Conservation (phyloP, 1,140 invertebrate species). For the Caenorhabditis remanei region DNA sequence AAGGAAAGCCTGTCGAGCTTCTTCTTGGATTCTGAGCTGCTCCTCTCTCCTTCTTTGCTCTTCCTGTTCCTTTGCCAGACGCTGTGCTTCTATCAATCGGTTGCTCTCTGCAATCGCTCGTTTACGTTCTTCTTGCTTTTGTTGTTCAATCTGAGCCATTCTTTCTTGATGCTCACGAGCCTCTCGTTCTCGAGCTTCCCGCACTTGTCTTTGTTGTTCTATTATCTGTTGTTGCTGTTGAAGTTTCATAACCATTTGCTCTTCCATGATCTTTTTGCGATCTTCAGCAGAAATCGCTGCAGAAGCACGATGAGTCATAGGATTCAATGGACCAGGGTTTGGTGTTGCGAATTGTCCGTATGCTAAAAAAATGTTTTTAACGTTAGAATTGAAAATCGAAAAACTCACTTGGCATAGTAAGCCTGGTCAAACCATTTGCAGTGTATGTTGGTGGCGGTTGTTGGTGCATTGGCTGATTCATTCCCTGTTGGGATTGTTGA, state of each 20-base stretch:
- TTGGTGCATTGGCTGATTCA: neutral
- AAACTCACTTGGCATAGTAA: slow-evolving; percentile 2
- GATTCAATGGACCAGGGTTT: neutral
- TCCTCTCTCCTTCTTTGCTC: neutral
- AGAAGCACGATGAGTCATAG: neutral
- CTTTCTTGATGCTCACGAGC: neutral
- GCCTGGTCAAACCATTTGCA: neutral
- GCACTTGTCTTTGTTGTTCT: neutral
- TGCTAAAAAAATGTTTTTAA: neutral
- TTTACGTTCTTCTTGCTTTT: neutral
- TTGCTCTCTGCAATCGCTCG: neutral
- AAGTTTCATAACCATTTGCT: neutral
- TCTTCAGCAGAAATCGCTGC: neutral
- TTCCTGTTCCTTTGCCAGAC: neutral
- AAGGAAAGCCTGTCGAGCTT: neutral
- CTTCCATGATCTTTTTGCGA: neutral
- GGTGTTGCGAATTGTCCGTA: slow-evolving; percentile 11
- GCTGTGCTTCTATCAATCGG: neutral
- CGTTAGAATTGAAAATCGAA: neutral
- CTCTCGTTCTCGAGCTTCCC: neutral
- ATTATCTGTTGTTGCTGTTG: neutral
- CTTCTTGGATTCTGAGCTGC: neutral
- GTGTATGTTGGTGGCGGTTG: neutral
- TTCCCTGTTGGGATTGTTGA: neutral
- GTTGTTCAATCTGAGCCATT: neutral